A percentile compares a stretch with the other conserved stretches of the same genome.
phyloP scores from a whole-genome alignment of 2,888 invertebrate genomes.

The Coecobrya sp. region DNA sequence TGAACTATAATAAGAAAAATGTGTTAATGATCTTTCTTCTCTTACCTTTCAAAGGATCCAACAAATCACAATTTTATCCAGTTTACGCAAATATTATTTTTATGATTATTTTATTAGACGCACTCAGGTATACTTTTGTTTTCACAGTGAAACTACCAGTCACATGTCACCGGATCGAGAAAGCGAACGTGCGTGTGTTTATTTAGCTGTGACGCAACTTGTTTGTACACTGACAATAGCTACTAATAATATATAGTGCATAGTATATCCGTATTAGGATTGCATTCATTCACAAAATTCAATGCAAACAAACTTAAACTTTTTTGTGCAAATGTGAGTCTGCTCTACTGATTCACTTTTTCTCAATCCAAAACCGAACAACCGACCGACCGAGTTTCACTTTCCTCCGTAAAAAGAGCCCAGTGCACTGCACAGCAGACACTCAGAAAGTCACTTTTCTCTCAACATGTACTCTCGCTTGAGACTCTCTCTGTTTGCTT shows the following conservation, averaged over 20 bases:
- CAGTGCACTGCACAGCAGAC: no score
- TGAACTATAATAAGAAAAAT: background rate
- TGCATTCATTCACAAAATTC: conserved; percentile 9
- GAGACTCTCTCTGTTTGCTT: conserved; percentile 1
- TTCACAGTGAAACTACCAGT: background rate
- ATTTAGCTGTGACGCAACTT: background rate
- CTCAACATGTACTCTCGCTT: conserved; percentile 1
- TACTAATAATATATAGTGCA: background rate
- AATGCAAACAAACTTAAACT: background rate
- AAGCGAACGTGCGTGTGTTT: background rate
- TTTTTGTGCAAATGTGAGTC: no score
- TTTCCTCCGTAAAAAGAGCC: background rate
- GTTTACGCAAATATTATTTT: conserved; percentile 26
- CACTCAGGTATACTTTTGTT: background rate
- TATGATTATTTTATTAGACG: background rate
- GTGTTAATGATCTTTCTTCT: background rate
- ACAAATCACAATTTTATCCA: conserved; percentile 11
- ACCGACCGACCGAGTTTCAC: background rate
- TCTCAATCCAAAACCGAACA: background rate
- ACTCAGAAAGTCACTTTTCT: no score
- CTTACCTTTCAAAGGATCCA: conserved; percentile 41
- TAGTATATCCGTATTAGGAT: background rate
- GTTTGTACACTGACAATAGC: background rate
- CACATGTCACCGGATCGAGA: no score
- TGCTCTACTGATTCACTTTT: background rate